These are phyloP conservation scores for Rhopalosiphum nymphaeae DNA, from an alignment of 2,888 invertebrate genomes.

Conservation along the genomic window DNA sequence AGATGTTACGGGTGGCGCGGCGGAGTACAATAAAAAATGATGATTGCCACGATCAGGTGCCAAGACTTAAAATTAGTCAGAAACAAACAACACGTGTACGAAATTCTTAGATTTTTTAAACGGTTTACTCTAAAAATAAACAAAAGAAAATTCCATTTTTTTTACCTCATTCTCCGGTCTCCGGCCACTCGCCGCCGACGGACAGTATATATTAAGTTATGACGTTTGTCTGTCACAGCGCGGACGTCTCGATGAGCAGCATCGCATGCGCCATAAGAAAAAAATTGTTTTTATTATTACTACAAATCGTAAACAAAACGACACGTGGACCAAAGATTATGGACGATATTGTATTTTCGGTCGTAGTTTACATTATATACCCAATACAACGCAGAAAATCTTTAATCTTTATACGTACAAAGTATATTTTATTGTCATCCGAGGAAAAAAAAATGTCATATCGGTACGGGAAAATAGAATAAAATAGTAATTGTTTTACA, in stretches of 20 bases:
- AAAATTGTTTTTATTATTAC: constrained; percentile 3
- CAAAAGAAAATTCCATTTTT: constrained; percentile 30
- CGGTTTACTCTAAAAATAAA: constrained; percentile 54
- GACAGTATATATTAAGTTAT: constrained; percentile 34
- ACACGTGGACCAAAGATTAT: not conserved
- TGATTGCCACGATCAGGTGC: constrained; percentile 50
- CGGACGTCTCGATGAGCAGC: not conserved
- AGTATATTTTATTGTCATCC: not conserved
- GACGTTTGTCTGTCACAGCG: constrained; percentile 51
- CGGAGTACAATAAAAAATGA: not conserved
- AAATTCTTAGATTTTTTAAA: constrained; percentile 37
- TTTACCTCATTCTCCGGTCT: not conserved
- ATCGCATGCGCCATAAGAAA: not conserved
- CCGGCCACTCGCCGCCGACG: not conserved
- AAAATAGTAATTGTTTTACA: not conserved
- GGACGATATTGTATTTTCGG: not conserved
- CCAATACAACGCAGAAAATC: not conserved
- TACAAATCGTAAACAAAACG: constrained; percentile 14
- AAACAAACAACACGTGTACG: constrained; percentile 23
- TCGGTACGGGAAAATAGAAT: not conserved
- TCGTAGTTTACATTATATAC: not conserved
- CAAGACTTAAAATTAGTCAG: constrained; percentile 58
- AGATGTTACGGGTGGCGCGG: not conserved
- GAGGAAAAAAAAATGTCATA: not conserved
- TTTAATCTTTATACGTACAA: not conserved